Evolutionary conservation across 2,797 vertebrate species (phyloP).

Genomic region (Neosilurus hyrtlii): DNA sequence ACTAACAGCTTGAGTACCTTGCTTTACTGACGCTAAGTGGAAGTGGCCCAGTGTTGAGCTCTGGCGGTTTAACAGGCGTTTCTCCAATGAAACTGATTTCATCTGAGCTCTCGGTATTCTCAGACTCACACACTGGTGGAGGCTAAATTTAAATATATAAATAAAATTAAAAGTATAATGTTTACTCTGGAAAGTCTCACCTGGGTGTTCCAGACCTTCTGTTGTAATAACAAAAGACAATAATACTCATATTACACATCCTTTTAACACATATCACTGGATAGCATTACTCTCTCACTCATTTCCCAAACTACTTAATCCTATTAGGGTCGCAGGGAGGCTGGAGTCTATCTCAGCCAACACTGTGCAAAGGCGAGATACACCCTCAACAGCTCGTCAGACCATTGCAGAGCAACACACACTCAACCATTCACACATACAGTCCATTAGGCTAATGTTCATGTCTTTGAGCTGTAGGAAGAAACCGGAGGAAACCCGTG

Average conservation of each 20-base stretch:
- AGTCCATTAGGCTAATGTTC: no score
- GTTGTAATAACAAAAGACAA: background rate
- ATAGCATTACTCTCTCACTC: no score
- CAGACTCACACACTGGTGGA: slow-evolving; percentile 45
- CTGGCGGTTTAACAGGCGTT: slow-evolving; percentile 46
- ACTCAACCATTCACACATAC: no score
- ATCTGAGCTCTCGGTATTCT: slow-evolving; percentile 56
- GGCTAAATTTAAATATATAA: slow-evolving; percentile 20
- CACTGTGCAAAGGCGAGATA: no score
- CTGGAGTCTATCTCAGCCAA: no score
- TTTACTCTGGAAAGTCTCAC: background rate
- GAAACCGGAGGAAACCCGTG: no score
- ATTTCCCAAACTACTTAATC: no score
- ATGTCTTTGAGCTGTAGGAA: no score
- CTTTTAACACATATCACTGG: background rate
- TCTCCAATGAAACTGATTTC: slow-evolving; percentile 57
- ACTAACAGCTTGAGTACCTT: slow-evolving; percentile 69
- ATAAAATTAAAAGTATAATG: background rate
- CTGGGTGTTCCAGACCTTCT: background rate
- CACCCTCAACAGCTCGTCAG: no score
- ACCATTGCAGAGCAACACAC: no score
- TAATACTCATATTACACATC: background rate
- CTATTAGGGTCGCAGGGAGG: no score
- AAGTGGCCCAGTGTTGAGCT: slow-evolving; percentile 63
- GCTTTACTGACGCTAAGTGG: slow-evolving; percentile 82